Evolutionary conservation across 1,140 invertebrate species (phyloP).

Genomic region (Anastatus disparis): DNA sequence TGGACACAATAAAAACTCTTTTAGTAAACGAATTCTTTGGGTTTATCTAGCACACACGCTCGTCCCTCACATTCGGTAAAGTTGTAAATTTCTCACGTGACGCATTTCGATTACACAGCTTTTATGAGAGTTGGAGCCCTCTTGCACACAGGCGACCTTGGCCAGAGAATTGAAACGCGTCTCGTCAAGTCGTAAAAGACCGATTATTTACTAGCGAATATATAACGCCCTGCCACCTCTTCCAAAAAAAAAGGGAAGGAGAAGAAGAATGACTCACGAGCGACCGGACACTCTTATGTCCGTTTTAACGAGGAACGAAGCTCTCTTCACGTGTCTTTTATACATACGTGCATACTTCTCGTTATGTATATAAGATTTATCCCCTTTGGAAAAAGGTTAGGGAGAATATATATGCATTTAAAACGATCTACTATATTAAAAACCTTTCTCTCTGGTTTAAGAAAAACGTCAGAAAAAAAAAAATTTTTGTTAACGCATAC

Average conservation of each 20-base stretch:
- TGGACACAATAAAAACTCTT: neutral
- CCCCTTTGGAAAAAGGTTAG: neutral
- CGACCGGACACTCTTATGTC: neutral
- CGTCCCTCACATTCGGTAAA: neutral
- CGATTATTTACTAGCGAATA: no score
- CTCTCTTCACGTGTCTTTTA: no score
- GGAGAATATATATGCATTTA: slow-evolving; percentile 4
- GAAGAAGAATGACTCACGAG: neutral
- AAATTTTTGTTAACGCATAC: no score
- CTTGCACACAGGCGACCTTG: neutral
- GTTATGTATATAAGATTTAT: slow-evolving; percentile 14
- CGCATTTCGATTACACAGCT: slow-evolving; percentile 2
- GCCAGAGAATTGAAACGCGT: slow-evolving; percentile 20
- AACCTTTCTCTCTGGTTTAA: no score
- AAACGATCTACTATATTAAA: no score
- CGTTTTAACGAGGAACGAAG: neutral
- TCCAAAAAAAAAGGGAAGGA: no score
- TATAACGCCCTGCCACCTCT: no score
- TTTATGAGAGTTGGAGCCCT: neutral
- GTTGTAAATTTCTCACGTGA: slow-evolving; percentile 15
- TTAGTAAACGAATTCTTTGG: neutral
- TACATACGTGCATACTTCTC: neutral
- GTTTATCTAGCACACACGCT: neutral
- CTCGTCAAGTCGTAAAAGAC: neutral
- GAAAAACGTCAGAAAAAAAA: neutral